Conservation (phyloP, 2,113 vertebrate genomes). For the Centropus unirufus region DNA sequence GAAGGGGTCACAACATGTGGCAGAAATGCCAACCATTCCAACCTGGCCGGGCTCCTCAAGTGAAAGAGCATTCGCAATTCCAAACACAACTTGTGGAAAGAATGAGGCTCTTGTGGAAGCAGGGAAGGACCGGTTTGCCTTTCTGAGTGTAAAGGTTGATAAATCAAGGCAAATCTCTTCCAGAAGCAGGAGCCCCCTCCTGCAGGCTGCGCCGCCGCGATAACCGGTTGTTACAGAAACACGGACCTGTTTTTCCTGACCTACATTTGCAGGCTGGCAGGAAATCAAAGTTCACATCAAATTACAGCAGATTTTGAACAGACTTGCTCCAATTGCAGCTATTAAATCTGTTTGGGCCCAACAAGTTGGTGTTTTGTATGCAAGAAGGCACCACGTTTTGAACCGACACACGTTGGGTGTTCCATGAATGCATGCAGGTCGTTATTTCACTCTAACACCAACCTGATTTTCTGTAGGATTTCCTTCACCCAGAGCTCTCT, state of each 20-base stretch:
- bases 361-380: neutral
- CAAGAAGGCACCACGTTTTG: neutral
- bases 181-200: neutral
- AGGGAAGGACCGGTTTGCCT: neutral
- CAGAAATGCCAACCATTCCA: neutral
- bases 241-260: conserved; percentile 61
- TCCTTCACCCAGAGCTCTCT: neutral
- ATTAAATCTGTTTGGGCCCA: neutral
- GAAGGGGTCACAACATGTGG: neutral
- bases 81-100: neutral
- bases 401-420: neutral
- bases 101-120: conserved; percentile 13
- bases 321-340: conserved; percentile 29
- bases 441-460: neutral
- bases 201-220: too few relatives aligned
- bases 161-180: neutral
- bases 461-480: neutral
- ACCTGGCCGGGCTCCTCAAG: neutral
- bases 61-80: neutral
- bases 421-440: neutral
- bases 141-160: neutral
- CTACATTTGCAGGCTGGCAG: conserved; percentile 39
- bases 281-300: conserved; percentile 45
- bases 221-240: neutral
- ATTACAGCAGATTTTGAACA: conserved; percentile 50